Conservation (phyloP, 2,888 invertebrate species). For the Stenolophus ochropezus region DNA sequence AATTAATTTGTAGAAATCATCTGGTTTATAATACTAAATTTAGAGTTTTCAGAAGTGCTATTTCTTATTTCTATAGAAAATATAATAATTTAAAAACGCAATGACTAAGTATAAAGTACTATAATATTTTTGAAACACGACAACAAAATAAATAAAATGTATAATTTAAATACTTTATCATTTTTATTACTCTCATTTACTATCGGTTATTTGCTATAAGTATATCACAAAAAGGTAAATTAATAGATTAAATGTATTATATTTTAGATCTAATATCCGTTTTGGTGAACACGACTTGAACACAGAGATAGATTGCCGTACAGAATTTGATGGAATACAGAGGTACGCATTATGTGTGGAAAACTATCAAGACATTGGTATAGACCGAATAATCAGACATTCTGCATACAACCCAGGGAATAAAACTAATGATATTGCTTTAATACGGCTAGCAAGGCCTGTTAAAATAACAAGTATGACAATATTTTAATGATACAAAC, state of each 20-base stretch:
- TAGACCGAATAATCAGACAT: neutral
- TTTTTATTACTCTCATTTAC: too few species aligned
- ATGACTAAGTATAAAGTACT: too few species aligned
- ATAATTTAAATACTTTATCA: too few species aligned
- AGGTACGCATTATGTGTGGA: neutral
- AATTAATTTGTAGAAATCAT: too few species aligned
- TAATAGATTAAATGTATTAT: neutral
- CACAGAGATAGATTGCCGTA: conserved; percentile 71
- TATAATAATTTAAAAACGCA: too few species aligned
- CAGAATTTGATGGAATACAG: neutral
- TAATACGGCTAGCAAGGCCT: neutral
- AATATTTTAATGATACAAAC: neutral
- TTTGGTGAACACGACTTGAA: conserved; percentile 74
- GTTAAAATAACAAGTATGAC: neutral
- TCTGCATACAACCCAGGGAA: neutral
- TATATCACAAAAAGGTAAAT: too few species aligned
- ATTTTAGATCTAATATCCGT: conserved; percentile 67
- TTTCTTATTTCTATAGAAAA: too few species aligned
- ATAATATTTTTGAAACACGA: too few species aligned
- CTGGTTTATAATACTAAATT: too few species aligned
- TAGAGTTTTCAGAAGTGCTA: too few species aligned
- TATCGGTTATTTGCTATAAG: too few species aligned
- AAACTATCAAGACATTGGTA: neutral
- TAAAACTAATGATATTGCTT: neutral
- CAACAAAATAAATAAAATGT: too few species aligned